Evolutionary conservation across 2,888 invertebrate species (phyloP).

Genomic region (Ennomos quercinarius): DNA sequence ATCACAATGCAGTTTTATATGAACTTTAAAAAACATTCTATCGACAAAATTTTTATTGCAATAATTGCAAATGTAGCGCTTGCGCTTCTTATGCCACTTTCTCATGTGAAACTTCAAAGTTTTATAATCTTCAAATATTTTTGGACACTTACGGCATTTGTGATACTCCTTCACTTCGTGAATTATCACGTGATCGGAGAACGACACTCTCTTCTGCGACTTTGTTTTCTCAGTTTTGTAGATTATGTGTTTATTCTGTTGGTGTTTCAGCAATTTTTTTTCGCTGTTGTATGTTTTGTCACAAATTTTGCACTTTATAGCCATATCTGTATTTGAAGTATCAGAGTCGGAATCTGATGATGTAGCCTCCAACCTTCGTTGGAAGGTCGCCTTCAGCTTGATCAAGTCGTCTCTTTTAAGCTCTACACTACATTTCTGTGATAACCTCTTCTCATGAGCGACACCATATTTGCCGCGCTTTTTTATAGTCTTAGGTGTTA

Average conservation of each 20-base stretch:
- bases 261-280: conserved; percentile 66
- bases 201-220: conserved; percentile 68
- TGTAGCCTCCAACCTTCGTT: conserved; percentile 12
- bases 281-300: conserved; percentile 63
- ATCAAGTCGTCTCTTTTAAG: conserved; percentile 57
- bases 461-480: conserved; percentile 13
- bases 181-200: conserved; percentile 71
- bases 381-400: conserved; percentile 45
- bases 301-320: conserved; percentile 68
- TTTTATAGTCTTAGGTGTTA: background rate
- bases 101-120: conserved; percentile 64
- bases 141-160: conserved; percentile 71
- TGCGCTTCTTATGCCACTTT: conserved; percentile 67
- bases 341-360: conserved; percentile 48
- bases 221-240: conserved; percentile 52
- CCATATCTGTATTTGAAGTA: conserved; percentile 45
- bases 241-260: conserved; percentile 69
- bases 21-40: conserved; percentile 73
- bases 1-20: conserved; percentile 74
- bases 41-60: conserved; percentile 71
- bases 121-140: conserved; percentile 65
- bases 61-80: conserved; percentile 76
- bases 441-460: conserved; percentile 39
- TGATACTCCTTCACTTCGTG: conserved; percentile 72
- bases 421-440: conserved; percentile 55